Evolutionary conservation across 2,113 vertebrate species (phyloP), one percentile per base, ranked within the genome.

Genomic region (Anolis sagrei): DNA sequence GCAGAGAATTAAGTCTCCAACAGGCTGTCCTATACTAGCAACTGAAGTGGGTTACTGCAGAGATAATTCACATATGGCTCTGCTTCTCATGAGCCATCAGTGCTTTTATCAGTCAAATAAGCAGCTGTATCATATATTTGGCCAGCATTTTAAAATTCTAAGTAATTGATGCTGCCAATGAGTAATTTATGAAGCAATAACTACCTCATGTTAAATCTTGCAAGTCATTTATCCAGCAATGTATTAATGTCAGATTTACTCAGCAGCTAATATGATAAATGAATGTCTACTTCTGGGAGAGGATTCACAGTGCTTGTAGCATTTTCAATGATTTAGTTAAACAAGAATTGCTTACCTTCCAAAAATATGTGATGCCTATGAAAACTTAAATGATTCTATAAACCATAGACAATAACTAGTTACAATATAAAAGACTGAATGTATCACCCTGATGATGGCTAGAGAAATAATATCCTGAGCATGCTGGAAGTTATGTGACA

Each of bases 231-330:
- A 79, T 89, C 85, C 83, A 2, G 1, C 77, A 54, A 21, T 70
- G 34, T 87, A 36, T 91, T 91, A 90, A 81, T 87, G 87, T 64
- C 51, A 94, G 92, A 83, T 83, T 83, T 84, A 92, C 84, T 85
- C 70, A 82, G 79, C 34, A 68, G 27, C 86, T 87, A 82, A 85
- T 90, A 76, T 94, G 82, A 82, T 89, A 87, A 88, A 90, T 89
- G 66, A 66, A 86, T 76, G 34, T 89, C 77, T 91, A 89, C 61
- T 62, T 74, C 51, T 83, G 7, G 29, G 85, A 85, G 80, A n/a
- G 34, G 27, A n/a, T 70, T 93, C 90, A 74, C 73, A 54, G 58
- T 76, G 89, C 58, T 83, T 89, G 83, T 70, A 70, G 23, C 86
- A 74, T 85, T 92, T 85, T 86, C 19, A 85, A 74, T 87, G 76